Evolutionary conservation across 2,113 vertebrate species (phyloP).

Genomic region (Guaruba guarouba): DNA sequence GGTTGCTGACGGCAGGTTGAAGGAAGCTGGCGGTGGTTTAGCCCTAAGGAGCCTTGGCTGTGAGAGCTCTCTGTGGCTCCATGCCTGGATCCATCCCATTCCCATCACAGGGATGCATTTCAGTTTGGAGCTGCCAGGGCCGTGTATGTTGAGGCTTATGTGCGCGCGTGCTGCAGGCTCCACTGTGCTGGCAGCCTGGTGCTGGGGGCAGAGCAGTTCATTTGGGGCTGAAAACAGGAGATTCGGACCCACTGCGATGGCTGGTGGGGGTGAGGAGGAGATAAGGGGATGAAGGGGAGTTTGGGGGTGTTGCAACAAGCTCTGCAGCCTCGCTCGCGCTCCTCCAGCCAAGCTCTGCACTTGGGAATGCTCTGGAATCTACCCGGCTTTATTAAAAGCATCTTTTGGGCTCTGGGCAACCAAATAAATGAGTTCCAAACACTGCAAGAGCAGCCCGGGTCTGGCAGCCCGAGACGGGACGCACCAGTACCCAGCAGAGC

Average conservation of each 20-base stretch:
- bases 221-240: not conserved
- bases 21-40: not conserved
- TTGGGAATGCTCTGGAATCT: not conserved
- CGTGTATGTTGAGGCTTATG: not conserved
- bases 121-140: not conserved
- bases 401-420: not conserved
- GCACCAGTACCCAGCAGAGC: rapidly evolving
- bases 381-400: not conserved
- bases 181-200: not conserved
- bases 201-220: rapidly evolving
- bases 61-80: not conserved
- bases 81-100: not conserved
- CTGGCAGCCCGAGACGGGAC: not conserved
- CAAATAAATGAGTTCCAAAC: not conserved
- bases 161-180: rapidly evolving
- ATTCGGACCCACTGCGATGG: not conserved
- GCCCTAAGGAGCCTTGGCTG: rapidly evolving
- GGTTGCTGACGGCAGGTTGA: rapidly evolving
- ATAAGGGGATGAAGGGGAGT: not conserved
- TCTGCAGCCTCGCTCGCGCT: not conserved
- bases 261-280: rapidly evolving
- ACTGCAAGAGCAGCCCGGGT: rapidly evolving
- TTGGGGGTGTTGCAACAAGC: not conserved
- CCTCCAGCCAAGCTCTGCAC: rapidly evolving
- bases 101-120: not conserved